Base-by-base conservation (phyloP, 2,113 vertebrate genomes). In the Ictalurus punctatus region DNA sequence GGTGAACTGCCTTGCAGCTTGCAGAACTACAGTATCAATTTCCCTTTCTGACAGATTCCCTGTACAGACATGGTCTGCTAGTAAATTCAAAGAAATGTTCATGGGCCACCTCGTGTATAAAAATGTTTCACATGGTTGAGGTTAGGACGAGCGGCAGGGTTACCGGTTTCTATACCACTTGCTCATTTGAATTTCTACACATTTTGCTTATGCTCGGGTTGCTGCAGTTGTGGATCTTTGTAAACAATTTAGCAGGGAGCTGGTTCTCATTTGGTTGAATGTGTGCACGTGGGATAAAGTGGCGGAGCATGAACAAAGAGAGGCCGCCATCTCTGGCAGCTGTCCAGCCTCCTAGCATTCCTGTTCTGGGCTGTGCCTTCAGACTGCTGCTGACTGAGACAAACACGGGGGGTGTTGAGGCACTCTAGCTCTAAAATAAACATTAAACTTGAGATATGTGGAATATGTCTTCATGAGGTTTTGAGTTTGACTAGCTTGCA, bases 261-360 rank as follows among this genome's bases (percentile, higher is more conserved):
- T 67, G 71, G 78, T 48, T 80, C 88, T 91, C 71, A 61, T 84
- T 83, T 88, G 52, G 48, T 27, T 74, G 65, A 73, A 74, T 89
- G 63, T 83, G 71, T 82, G 86, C 73, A 90, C 85, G 83, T 85
- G 86, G 89, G 76, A 65, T 82, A 34, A 65, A 86, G 83, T 65
- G 80, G 19, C 25, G 85, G 65, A 65, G 30, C 71, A 71, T 16
- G 61, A 89, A 54, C 87, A 78, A 71, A n/a, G 74, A 69, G 12
- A 56, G 74, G 34, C 86, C 85, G 71, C 61, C 83, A 74, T 74
- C 78, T 63, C 84, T 91, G 90, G 90, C 83, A 86, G 63, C 63
- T 59, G 30, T 90, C 89, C 91, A 91, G 19, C 25, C 56, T 63
- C 16, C 84, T 6, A 84, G 83, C 90, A 91, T 91, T 91, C 90